Evolutionary conservation across 1,140 invertebrate species (phyloP).

Genomic region (Aphelinus certus): DNA sequence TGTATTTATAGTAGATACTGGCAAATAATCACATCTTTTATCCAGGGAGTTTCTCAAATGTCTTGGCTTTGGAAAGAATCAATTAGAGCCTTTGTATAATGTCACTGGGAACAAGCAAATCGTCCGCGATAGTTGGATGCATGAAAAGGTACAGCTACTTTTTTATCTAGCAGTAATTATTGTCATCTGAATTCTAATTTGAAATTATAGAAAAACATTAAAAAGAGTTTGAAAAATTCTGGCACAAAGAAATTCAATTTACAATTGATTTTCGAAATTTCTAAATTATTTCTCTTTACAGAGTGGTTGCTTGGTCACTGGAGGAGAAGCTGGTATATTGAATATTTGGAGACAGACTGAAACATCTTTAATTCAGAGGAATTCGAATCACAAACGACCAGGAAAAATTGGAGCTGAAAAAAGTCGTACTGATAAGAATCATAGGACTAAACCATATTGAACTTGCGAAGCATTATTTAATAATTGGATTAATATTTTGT

Average conservation of each 20-base stretch:
- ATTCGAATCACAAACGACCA: conserved; percentile 46
- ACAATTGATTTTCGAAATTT: conserved; percentile 1
- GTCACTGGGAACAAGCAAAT: conserved; percentile 74
- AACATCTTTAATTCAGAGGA: conserved; percentile 32
- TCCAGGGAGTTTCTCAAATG: conserved; percentile 69
- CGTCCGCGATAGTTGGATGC: conserved; percentile 72
- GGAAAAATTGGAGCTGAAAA: conserved; percentile 54
- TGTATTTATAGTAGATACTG: no score
- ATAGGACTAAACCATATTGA: conserved; percentile 60
- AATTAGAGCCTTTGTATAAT: conserved; percentile 66
- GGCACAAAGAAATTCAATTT: not conserved
- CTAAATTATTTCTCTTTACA: conserved; percentile 47
- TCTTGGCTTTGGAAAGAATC: conserved; percentile 65
- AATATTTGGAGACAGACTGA: conserved; percentile 69
- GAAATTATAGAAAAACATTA: not conserved
- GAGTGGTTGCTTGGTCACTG: conserved; percentile 70
- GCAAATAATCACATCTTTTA: conserved; percentile 31
- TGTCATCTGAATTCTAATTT: not conserved
- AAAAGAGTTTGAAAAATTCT: not conserved
- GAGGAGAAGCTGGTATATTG: conserved; percentile 73
- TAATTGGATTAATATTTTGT: conserved; percentile 39
- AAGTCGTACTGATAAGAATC: conserved; percentile 51
- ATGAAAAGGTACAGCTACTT: conserved; percentile 65
- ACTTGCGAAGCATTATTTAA: conserved; percentile 18
- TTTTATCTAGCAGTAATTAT: not conserved